Evolutionary conservation across 1,140 invertebrate species (phyloP), one percentile per base, ranked within the genome.

Genomic region (Drosophila nannoptera): DNA sequence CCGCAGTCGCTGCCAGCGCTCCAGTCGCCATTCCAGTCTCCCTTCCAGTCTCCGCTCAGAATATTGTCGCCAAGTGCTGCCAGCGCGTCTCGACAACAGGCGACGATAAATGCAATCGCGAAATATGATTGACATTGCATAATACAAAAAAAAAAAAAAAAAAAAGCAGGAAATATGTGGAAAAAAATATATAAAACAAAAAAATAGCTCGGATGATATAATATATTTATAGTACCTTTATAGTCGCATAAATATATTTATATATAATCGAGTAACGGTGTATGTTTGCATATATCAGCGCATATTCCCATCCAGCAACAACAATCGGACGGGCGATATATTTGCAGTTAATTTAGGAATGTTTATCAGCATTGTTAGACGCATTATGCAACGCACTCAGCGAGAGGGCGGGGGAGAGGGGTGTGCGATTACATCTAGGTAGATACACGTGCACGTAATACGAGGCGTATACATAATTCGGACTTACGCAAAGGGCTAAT

Each of bases 51-150:
- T 46, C 53, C 60, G 16, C 35, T 73, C 63, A 71, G 69, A 71
- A 71, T 71, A 50, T 72, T 69, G 69, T 72, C 69, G 69, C 65
- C 69, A 62, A 45, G 52, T 38, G 45, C 46, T 61, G 69, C 45
- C 69, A 71, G 36, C 38, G 65, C 53, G 67, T 69, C 50, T 61
- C 74, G 73, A 81, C 67, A 80, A 68, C 54, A 38, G 43, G 35
- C 53, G 61, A 60, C 58, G 64, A 68, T 72, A 68, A 64, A 74
- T 69, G 64, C 73, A 76, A 78, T 78, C 73, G 75, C 52, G 35
- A 63, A 69, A 64, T 68, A 66, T 77, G 69, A 77, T 80, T 86
- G 80, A 58, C 80, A 71, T 84, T 84, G 66, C 80, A 81, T 86
- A 84, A 86, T 78, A 67, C 36, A 53, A 42, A n/a, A 60, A 22